Percentiles rank a stretch among this genome's conserved stretches.
Evolutionary conservation across 2,888 invertebrate genomes (phyloP).

Genomic region (Drosophila quinaria): DNA sequence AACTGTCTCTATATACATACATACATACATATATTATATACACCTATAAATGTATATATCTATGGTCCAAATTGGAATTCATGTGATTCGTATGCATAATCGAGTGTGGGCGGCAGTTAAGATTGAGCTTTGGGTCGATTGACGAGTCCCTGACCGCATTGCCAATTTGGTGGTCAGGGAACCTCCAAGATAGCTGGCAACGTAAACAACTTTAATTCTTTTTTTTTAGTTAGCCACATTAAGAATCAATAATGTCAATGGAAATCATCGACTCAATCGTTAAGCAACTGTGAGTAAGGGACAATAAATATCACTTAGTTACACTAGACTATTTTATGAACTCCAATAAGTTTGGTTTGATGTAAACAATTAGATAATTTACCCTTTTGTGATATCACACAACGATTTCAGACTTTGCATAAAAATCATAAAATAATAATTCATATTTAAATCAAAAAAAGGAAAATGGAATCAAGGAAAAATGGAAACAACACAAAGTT

Average conservation of each 20-base stretch:
- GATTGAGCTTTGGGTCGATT: not conserved
- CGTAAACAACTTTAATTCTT: slow-evolving; percentile 11
- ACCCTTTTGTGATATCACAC: no score
- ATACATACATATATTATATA: slow-evolving; percentile 11
- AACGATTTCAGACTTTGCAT: no score
- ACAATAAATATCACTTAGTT: slow-evolving; percentile 1
- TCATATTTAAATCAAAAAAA: no score
- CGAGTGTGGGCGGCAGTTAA: slow-evolving; percentile 29
- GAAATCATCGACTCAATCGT: not conserved
- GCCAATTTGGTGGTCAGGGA: slow-evolving; percentile 19
- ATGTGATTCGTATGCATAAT: slow-evolving; percentile 8
- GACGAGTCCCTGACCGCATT: slow-evolving; percentile 47
- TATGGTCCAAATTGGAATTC: slow-evolving; percentile 24
- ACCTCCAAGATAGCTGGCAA: slow-evolving; percentile 21
- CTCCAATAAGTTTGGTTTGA: no score
- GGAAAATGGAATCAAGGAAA: no score
- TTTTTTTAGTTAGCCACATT: slow-evolving; percentile 3
- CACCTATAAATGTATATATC: not conserved
- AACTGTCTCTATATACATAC: slow-evolving; percentile 23
- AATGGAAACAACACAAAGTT: no score
- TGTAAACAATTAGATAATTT: no score
- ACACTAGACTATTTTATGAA: not conserved
- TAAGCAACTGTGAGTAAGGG: not conserved
- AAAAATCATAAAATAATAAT: no score
- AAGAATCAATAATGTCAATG: slow-evolving; percentile 23